Evolutionary conservation across 2,113 vertebrate genomes (phyloP).

Genomic region (Nematolebias whitei): DNA sequence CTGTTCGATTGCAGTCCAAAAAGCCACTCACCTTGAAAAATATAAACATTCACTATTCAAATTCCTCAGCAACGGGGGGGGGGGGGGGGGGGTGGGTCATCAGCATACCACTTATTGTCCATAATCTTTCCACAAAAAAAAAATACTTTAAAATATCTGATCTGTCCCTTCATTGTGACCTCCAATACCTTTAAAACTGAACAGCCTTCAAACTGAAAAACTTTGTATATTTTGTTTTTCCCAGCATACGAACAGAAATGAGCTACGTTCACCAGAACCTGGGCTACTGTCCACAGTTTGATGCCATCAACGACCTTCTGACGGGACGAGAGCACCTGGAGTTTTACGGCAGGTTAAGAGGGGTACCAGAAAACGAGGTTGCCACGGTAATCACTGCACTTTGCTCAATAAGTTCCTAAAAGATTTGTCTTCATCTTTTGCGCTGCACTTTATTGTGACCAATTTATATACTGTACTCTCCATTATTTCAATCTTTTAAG

Average conservation of each 20-base stretch:
- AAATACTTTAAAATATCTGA: too few species aligned
- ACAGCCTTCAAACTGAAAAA: background rate
- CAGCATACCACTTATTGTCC: too few species aligned
- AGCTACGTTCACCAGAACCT: conserved; percentile 90
- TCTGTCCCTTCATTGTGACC: too few species aligned
- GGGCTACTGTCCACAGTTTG: conserved; percentile 97
- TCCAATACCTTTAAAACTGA: background rate
- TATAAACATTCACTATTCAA: too few species aligned
- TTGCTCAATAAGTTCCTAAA: background rate
- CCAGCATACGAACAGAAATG: conserved; percentile 89
- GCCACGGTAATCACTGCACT: conserved; percentile 84
- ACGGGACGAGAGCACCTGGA: conserved; percentile 92
- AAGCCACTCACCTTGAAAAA: too few species aligned
- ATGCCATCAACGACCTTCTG: conserved; percentile 90
- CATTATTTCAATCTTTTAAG: too few species aligned
- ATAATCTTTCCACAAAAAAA: background rate
- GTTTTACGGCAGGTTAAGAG: conserved; percentile 91
- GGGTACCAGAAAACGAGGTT: conserved; percentile 91
- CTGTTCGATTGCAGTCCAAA: too few species aligned
- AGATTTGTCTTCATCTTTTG: too few species aligned
- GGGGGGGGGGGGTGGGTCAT: too few species aligned
- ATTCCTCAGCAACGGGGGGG: too few species aligned
- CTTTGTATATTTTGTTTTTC: background rate
- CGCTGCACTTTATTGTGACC: too few species aligned
- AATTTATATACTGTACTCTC: too few species aligned